These are phyloP conservation scores for Hemiprocne comata DNA, from an alignment of 2,113 vertebrate species.

Conservation along the genomic window DNA sequence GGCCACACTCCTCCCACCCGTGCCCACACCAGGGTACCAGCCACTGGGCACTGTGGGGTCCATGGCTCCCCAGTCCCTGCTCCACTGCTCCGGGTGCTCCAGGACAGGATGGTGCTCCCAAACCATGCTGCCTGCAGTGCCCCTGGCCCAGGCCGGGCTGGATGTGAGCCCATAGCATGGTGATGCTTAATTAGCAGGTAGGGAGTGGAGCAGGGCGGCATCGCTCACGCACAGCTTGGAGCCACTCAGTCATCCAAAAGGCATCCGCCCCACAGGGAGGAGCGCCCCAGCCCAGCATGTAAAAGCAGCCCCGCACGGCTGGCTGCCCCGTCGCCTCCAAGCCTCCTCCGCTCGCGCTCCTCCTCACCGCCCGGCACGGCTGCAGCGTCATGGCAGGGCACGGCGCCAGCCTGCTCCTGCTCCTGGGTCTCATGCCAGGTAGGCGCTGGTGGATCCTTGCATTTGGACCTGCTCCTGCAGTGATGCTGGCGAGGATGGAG, in stretches of 20 bases:
- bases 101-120: background rate
- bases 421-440: slow-evolving; percentile 76
- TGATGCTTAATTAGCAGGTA: slow-evolving; percentile 39
- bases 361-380: background rate
- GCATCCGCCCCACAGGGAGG: slow-evolving; percentile 60
- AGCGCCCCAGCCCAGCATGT: slow-evolving; percentile 16
- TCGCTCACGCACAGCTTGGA: slow-evolving; percentile 40
- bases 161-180: background rate
- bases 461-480: too few relatives aligned
- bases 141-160: background rate
- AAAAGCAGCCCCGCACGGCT: background rate
- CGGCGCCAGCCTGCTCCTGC: slow-evolving; percentile 60
- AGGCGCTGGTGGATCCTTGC: background rate
- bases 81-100: fast-evolving
- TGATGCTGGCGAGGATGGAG: fast-evolving
- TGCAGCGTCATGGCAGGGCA: slow-evolving; percentile 61
- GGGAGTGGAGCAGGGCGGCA: slow-evolving; percentile 40
- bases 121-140: fast-evolving
- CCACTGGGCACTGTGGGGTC: fast-evolving
- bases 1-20: background rate
- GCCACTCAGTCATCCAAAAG: slow-evolving; percentile 61
- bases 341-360: background rate
- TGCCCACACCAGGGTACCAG: background rate
- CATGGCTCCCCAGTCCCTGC: fast-evolving
- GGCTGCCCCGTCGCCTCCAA: background rate